phyloP scores from a whole-genome alignment of 2,113 vertebrate genomes.

The Heterotis niloticus region DNA sequence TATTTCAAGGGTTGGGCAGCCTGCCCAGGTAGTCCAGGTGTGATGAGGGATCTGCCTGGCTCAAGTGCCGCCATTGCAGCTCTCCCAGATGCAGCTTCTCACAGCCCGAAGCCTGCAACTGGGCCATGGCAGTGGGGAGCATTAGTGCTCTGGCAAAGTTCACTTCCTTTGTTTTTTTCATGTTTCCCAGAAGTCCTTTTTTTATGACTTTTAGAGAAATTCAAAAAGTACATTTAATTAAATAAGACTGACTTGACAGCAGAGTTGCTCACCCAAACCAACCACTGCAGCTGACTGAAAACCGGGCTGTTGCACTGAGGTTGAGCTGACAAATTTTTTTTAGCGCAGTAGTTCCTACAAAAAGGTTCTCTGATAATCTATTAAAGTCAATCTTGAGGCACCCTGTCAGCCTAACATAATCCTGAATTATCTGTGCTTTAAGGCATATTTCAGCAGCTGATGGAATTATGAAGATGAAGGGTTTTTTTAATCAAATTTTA shows the following conservation, averaged over 20 bases:
- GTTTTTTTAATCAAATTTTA: no score
- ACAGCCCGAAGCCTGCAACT: background rate
- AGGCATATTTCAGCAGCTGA: background rate
- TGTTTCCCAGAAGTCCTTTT: no score
- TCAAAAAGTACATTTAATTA: no score
- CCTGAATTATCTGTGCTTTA: background rate
- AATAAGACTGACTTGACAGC: background rate
- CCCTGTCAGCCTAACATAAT: conserved; percentile 5
- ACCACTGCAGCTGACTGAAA: no score
- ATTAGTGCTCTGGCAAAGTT: background rate
- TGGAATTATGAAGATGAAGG: no score
- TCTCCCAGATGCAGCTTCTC: background rate
- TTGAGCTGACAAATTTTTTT: background rate
- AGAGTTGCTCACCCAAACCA: background rate
- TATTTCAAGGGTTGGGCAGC: background rate
- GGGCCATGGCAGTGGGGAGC: background rate
- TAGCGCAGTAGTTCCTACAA: background rate
- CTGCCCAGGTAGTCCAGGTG: no score
- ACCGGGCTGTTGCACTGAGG: background rate
- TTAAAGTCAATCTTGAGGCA: background rate
- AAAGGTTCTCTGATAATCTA: background rate
- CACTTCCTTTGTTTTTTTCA: background rate
- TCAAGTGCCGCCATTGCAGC: background rate
- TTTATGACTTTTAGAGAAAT: no score
- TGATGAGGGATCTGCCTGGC: background rate